Percentiles rank a stretch among this genome's conserved stretches.
These are phyloP conservation scores for Drosophila affinis DNA, from an alignment of 2,888 invertebrate species.

Conservation along the genomic window DNA sequence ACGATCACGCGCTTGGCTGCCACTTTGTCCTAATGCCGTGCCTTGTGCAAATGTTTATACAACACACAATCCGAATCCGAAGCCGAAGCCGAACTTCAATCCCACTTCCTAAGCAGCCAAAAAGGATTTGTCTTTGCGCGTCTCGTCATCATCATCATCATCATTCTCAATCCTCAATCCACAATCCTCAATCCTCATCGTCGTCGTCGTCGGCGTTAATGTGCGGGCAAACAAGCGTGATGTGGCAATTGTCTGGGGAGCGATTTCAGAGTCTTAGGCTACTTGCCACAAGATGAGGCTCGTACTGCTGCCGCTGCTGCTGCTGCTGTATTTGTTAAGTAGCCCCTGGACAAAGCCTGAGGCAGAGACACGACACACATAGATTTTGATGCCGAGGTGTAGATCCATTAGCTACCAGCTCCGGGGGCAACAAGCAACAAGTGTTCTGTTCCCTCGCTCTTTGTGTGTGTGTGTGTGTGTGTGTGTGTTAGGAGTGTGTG, in stretches of 20 bases:
- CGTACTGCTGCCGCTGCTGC: conserved; percentile 19
- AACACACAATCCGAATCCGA: conserved; percentile 61
- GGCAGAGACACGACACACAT: neutral
- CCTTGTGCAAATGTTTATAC: conserved; percentile 70
- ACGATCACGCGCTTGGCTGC: conserved; percentile 73
- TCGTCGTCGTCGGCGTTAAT: conserved; percentile 65
- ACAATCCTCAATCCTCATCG: conserved; percentile 16
- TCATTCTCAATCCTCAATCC: conserved; percentile 19
- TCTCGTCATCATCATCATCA: conserved; percentile 44
- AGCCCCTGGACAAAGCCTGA: conserved; percentile 43
- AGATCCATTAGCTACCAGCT: conserved; percentile 73
- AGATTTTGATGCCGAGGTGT: conserved; percentile 58
- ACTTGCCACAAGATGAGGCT: neutral
- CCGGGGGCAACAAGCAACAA: conserved; percentile 13
- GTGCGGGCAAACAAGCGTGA: conserved; percentile 79
- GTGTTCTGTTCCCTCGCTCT: conserved; percentile 8
- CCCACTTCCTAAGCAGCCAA: conserved; percentile 68
- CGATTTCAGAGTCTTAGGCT: conserved; percentile 2
- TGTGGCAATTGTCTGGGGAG: conserved; percentile 75
- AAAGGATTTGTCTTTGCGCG: conserved; percentile 68
- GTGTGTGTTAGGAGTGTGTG: conserved; percentile 1
- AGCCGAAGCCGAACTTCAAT: conserved; percentile 51
- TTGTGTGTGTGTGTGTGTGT: too few species aligned
- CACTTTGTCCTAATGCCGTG: conserved; percentile 65
- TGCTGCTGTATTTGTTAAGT: conserved; percentile 49